Conservation (phyloP, 1,140 invertebrate species). For the Drosophila teissieri region DNA sequence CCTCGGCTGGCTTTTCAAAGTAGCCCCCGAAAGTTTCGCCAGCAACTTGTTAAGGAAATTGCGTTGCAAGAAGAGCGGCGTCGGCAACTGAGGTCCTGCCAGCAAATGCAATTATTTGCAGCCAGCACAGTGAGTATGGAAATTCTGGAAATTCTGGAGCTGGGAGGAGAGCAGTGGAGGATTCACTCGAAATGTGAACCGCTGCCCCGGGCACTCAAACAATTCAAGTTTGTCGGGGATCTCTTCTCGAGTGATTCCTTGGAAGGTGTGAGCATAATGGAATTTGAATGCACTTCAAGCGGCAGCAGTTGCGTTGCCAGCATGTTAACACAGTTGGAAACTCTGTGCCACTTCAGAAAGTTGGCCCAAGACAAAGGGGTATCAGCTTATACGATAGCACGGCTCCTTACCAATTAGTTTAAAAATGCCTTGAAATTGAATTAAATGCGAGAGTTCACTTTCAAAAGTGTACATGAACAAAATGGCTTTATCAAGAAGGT, state of each 20-base stretch:
- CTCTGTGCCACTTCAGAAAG: constrained; percentile 1
- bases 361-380: constrained; percentile 11
- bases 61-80: constrained; percentile 31
- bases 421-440: neutral
- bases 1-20: constrained; percentile 32
- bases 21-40: constrained; percentile 62
- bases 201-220: constrained; percentile 43
- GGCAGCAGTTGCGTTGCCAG: constrained; percentile 24
- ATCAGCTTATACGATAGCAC: neutral
- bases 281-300: constrained; percentile 38
- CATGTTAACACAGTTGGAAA: constrained; percentile 34
- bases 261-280: constrained; percentile 49
- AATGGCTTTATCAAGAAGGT: neutral
- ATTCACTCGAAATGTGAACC: constrained; percentile 42
- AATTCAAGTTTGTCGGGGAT: constrained; percentile 42
- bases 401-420: constrained; percentile 9
- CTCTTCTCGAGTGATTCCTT: constrained; percentile 32
- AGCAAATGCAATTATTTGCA: constrained; percentile 66
- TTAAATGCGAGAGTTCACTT: neutral
- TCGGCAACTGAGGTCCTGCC: constrained; percentile 11
- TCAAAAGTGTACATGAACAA: neutral
- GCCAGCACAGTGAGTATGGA: constrained; percentile 1
- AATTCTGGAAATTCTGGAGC: constrained; percentile 27
- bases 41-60: constrained; percentile 63
- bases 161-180: neutral